Base-by-base conservation (phyloP, 2,113 vertebrate genomes). In the Phocoena sinus region DNA sequence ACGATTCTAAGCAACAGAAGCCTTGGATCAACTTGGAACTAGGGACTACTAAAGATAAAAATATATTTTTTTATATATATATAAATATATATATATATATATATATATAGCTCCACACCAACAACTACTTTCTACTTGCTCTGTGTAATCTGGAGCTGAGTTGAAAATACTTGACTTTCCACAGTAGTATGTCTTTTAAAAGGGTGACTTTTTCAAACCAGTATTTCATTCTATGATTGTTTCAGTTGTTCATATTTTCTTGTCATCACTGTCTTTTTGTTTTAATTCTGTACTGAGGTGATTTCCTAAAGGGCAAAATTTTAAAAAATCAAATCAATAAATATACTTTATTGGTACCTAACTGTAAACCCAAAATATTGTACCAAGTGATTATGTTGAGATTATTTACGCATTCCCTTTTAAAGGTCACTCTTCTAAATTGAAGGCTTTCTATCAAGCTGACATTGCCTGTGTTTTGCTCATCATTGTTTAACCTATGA, bases 401-500 rank as follows among this genome's bases (percentile, higher is more conserved):
- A 90, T 81, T 87, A 84, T 80, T 94, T 97, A 93, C 80, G 23
- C 63, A 89, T 77, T 98, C 20, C 8, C 81, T 97, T 94, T 62
- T 96, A 98, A 97, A 98, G 86, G 83, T 94, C 96, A 95, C 6
- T 88, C 70, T 86, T 95, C 26, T 91, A 76, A 85, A 47, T 7
- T 84, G 83, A 97, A 97, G 79, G 58, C 56, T 88, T 95, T 93
- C 91, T 71, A 92, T 97, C 91, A 96, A 73, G 82, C 28, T 88
- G 82, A 70, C 76, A 76, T 33, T 82, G 82, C 33, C 50, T 88
- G 23, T 81, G 83, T 94, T 96, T 94, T 89, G 20, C 41, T 97
- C 50, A 89, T 87, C 58, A 65, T 26, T 91, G 33, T 65, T 95
- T 95, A 97, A 94, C 68, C 47, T 68, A 8, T 38, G 96, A 94